Base-by-base conservation (phyloP, 2,888 invertebrate genomes). In the Ophion costatus region DNA sequence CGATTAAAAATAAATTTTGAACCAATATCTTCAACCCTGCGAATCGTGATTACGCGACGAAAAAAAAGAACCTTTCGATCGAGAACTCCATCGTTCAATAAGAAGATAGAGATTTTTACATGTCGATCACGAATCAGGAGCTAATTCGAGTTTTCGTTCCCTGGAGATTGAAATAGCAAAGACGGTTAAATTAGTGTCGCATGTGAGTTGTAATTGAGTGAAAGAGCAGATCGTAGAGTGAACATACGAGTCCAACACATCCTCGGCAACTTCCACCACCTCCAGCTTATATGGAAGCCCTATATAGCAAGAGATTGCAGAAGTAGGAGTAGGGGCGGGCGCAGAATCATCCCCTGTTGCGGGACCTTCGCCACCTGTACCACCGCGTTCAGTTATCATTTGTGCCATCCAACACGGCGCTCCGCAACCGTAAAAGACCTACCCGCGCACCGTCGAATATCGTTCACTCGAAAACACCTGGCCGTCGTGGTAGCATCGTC, bases 401-500 rank as follows among this genome's bases (percentile, higher is more conserved):
- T 78, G 85, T 75, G 78, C 82, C 74, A 83, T 84, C 74, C 87
- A 70, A 80, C 83, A 56, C 20, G 75, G 84, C 87, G 87, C 87
- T 80, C 69, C 83, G 78, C 63, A 80, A 71, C 85, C 79, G 80
- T 75, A 80, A 80, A 84, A 87, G 80, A 87, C 70, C 45, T 63
- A 70, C 22, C 84, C 80, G 87, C 87, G 87, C 87, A 82, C 75
- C 84, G 75, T 77, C 75, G 85, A 84, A 85, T 83, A 86, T 87
- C 89, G 86, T 90, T 90, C 92, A 92, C 89, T 92, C 90, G 91
- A 89, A 91, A 92, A 88, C 90, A 91, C 91, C 90, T 91, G 92
- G 89, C 91, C 90, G 91, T 66, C 87, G 88, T 86, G 89, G 87
- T 88, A 91, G 84, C 90, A 91, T 91, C 91, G 86, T 70, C 63